Percentiles rank a stretch among this genome's conserved stretches.
phyloP scores from a whole-genome alignment of 1,140 invertebrate genomes.

The Ceratina calcarata region DNA sequence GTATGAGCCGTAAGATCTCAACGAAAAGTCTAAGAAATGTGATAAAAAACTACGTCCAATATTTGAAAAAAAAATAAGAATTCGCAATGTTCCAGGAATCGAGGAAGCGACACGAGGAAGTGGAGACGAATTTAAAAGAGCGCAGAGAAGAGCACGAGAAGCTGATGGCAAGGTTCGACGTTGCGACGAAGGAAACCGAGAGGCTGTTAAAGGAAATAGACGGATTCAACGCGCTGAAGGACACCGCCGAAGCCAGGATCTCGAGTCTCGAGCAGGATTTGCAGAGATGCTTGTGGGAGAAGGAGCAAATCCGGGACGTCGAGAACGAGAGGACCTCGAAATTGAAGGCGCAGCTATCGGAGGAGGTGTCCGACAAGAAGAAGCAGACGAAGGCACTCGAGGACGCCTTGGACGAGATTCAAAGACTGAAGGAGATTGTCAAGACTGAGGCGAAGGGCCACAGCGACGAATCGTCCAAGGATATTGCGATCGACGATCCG shows the following conservation, averaged over 20 bases:
- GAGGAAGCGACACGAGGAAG: constrained; percentile 52
- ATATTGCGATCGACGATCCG: constrained; percentile 37
- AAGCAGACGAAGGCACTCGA: constrained; percentile 66
- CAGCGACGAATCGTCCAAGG: constrained; percentile 15
- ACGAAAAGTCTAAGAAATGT: too few species aligned
- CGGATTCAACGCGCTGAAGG: constrained; percentile 67
- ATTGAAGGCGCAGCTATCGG: constrained; percentile 60
- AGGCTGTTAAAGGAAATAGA: constrained; percentile 69
- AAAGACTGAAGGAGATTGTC: constrained; percentile 70
- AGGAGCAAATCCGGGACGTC: constrained; percentile 53
- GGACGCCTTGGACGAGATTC: constrained; percentile 68
- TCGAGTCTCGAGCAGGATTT: constrained; percentile 68
- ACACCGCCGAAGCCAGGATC: constrained; percentile 65
- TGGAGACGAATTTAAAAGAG: constrained; percentile 51
- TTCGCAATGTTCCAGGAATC: constrained; percentile 54
- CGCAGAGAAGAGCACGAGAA: constrained; percentile 46
- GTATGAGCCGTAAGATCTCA: too few species aligned
- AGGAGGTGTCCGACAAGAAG: constrained; percentile 68
- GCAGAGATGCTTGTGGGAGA: constrained; percentile 57
- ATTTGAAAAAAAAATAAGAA: too few species aligned
- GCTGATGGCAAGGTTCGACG: constrained; percentile 61
- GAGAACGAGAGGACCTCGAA: constrained; percentile 59
- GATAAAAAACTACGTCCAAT: too few species aligned
- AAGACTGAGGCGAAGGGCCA: constrained; percentile 48
- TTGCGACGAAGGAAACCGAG: constrained; percentile 64